phyloP scores from a whole-genome alignment of 2,888 invertebrate genomes.

The Mesopsocus fuscifrons region DNA sequence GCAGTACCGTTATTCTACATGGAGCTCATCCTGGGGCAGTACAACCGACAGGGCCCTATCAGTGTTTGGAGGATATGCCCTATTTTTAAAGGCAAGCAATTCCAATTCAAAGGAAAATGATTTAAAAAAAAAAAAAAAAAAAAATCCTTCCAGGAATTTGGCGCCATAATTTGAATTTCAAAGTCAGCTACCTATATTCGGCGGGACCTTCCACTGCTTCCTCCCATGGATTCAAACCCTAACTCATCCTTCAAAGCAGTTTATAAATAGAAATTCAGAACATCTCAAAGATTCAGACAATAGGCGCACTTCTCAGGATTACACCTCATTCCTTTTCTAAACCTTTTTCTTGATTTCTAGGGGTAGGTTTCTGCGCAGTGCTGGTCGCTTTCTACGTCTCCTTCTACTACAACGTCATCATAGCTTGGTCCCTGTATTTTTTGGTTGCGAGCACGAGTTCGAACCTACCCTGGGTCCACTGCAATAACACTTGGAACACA shows the following conservation, averaged over 20 bases:
- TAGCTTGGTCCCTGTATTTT: slow-evolving; percentile 70
- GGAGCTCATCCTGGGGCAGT: slow-evolving; percentile 59
- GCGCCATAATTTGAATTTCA: neutral
- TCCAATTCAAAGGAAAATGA: no score
- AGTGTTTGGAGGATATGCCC: slow-evolving; percentile 70
- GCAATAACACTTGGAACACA: slow-evolving; percentile 67
- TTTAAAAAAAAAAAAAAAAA: no score
- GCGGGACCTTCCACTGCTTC: no score
- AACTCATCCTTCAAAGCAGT: no score
- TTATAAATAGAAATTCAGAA: no score
- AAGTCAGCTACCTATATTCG: neutral
- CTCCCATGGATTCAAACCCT: no score
- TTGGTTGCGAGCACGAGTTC: slow-evolving; percentile 47
- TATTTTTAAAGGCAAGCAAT: slow-evolving; percentile 51
- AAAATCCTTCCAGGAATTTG: no score
- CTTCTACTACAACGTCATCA: slow-evolving; percentile 71
- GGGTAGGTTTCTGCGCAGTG: slow-evolving; percentile 61
- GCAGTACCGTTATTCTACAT: slow-evolving; percentile 61
- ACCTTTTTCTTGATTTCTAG: slow-evolving; percentile 24
- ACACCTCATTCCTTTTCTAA: neutral
- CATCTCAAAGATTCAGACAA: no score
- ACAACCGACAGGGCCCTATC: slow-evolving; percentile 55
- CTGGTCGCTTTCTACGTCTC: slow-evolving; percentile 63
- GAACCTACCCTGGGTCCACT: slow-evolving; percentile 62
- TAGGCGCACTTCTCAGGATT: no score